phyloP scores from a whole-genome alignment of 2,888 invertebrate species.

The Tinea pellionella region DNA sequence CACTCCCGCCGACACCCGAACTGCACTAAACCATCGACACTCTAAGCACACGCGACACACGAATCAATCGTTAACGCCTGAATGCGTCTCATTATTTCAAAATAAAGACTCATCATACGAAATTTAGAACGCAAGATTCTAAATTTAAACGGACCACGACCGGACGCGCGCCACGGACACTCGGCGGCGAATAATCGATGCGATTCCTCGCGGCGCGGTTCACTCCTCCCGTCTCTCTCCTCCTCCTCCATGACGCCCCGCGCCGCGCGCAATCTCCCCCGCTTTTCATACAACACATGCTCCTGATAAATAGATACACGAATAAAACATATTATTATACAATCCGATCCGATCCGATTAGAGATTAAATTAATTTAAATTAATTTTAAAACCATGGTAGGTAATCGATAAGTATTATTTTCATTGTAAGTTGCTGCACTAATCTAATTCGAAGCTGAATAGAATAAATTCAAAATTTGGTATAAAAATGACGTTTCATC shows the following conservation, averaged over 20 bases:
- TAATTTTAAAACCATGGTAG: not conserved
- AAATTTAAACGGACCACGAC: slow-evolving; percentile 25
- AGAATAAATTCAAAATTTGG: not conserved
- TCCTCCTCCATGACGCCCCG: slow-evolving; percentile 15
- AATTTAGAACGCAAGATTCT: slow-evolving; percentile 22
- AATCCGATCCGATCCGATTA: not conserved
- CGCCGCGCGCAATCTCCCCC: slow-evolving; percentile 43
- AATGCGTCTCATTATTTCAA: slow-evolving; percentile 21
- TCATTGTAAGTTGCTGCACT: not conserved
- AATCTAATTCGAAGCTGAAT: not conserved
- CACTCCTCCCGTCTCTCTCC: slow-evolving; percentile 19
- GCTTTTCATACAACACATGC: slow-evolving; percentile 32
- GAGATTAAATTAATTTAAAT: not conserved
- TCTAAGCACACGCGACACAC: slow-evolving; percentile 26
- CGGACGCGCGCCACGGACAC: slow-evolving; percentile 1
- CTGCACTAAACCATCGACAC: slow-evolving; percentile 28
- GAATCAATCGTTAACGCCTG: slow-evolving; percentile 23
- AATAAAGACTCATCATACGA: slow-evolving; percentile 2
- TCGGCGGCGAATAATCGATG: slow-evolving; percentile 61
- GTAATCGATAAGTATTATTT: no score
- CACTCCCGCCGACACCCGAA: slow-evolving; percentile 20
- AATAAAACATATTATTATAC: not conserved
- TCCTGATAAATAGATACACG: not conserved
- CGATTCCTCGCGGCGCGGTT: slow-evolving; percentile 27
- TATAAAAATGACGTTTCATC: slow-evolving; percentile 39